Conservation (phyloP, 2,888 invertebrate genomes). For the Scaptomyza reducta region DNA sequence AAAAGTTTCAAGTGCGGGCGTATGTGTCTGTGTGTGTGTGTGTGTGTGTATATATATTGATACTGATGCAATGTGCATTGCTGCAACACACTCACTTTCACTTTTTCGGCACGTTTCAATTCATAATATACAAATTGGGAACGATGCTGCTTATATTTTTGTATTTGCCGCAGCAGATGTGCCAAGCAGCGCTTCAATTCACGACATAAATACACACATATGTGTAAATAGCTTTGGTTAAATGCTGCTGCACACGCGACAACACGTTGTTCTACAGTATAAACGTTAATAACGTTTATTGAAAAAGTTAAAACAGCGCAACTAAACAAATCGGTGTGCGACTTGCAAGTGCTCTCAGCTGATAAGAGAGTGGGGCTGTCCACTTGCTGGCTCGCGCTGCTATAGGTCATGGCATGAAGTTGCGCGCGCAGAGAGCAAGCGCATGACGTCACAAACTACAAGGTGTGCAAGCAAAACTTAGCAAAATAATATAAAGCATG, state of each 20-base stretch:
- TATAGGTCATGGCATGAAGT: slow-evolving; percentile 11
- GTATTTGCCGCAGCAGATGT: slow-evolving; percentile 20
- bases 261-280: not conserved
- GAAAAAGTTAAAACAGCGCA: slow-evolving; percentile 35
- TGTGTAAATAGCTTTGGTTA: not conserved
- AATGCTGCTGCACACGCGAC: slow-evolving; percentile 4
- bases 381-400: slow-evolving; percentile 26
- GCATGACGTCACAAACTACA: slow-evolving; percentile 28
- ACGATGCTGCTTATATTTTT: slow-evolving; percentile 16
- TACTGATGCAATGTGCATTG: slow-evolving; percentile 17
- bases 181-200: slow-evolving; percentile 8
- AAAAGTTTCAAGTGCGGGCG: slow-evolving; percentile 12
- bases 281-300: slow-evolving; percentile 16
- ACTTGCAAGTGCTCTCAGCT: slow-evolving; percentile 47
- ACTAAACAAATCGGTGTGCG: slow-evolving; percentile 47
- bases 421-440: not conserved
- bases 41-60: not conserved
- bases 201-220: slow-evolving; percentile 6
- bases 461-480: not conserved
- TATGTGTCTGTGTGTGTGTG: not conserved
- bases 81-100: slow-evolving; percentile 57
- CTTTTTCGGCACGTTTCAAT: slow-evolving; percentile 53
- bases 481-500: no score
- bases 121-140: slow-evolving; percentile 42
- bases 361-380: slow-evolving; percentile 49